These are phyloP conservation scores for Lepidurus couesii DNA, from an alignment of 1,140 invertebrate genomes.

Conservation along the genomic window DNA sequence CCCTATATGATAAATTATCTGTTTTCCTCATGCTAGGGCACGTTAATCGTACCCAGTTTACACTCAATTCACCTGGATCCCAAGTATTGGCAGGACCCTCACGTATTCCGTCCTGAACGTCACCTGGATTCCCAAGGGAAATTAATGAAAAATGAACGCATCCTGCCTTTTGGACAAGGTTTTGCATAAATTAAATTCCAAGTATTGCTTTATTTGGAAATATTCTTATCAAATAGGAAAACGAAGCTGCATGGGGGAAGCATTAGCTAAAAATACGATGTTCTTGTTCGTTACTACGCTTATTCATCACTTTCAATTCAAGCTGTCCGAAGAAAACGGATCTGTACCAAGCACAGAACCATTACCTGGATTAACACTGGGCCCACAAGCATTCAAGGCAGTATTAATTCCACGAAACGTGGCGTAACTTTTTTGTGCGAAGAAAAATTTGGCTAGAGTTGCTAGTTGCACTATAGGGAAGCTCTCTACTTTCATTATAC, in stretches of 20 bases:
- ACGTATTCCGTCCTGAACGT: conserved; percentile 31
- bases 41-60: conserved; percentile 57
- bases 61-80: conserved; percentile 57
- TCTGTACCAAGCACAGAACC: neutral
- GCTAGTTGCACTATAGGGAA: neutral
- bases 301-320: conserved; percentile 22
- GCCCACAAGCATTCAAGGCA: conserved; percentile 3
- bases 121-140: conserved; percentile 25
- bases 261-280: conserved; percentile 27
- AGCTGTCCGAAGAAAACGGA: neutral
- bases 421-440: neutral
- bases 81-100: conserved; percentile 58
- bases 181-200: neutral
- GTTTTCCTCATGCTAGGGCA: conserved; percentile 43
- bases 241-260: conserved; percentile 28
- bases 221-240: conserved; percentile 24
- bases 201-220: neutral
- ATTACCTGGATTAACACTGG: neutral
- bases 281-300: conserved; percentile 26
- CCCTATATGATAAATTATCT: neutral
- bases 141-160: conserved; percentile 25
- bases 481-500: no score
- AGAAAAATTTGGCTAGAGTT: neutral
- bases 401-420: neutral
- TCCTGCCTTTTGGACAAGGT: conserved; percentile 31